Base-by-base conservation (phyloP, 2,797 vertebrate genomes). In the Rhynchotus rufescens region DNA sequence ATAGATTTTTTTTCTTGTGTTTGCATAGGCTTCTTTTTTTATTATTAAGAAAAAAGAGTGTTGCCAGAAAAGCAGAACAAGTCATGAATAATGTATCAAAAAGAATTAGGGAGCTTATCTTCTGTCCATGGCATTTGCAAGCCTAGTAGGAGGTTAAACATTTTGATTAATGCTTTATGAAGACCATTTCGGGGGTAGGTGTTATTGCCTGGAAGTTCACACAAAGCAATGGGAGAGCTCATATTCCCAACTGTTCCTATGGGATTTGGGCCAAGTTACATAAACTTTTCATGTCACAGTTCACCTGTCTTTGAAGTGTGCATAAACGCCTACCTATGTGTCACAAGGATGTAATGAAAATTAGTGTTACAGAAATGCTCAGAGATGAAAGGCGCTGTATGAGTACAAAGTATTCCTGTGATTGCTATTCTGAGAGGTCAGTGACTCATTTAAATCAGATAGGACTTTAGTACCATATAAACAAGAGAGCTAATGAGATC, bases 111-210 rank as follows among this genome's bases (percentile, higher is more conserved):
- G 80, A 88, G 80, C 74, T 93, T 95, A 81, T 86, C 23, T 16
- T 79, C 42, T 89, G 47, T 59, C 78, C 77, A 36, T 92, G 92
- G 85, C 80, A 82, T 92, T 96, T 95, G 83, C 83, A 88, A 84
- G 86, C 94, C 88, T 92, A 74, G 94, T 84, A 95, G 95, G 95
- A 82, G 93, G 83, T 94, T 94, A 95, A 95, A 92, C 92, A 94
- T 93, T 93, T 95, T 96, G 93, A 96, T 92, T 95, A 95, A 95
- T 95, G 89, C 71, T 71, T 94, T 86, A 68, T 91, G 93, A 96
- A 95, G 85, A 89, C 81, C 82, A 23, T 75, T 88, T 95, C 67
- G 30, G 65, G 87, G 87, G 57, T 82, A 40, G 81, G 83, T 74
- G 49, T 93, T 94, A 79, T 92, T 89, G 78, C 76, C 75, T 89